Percentiles rank a stretch among this genome's conserved stretches.
These are phyloP conservation scores for Parazoanthus swiftii DNA, from an alignment of 92 coral and sea anemone genomes.

Conservation along the genomic window DNA sequence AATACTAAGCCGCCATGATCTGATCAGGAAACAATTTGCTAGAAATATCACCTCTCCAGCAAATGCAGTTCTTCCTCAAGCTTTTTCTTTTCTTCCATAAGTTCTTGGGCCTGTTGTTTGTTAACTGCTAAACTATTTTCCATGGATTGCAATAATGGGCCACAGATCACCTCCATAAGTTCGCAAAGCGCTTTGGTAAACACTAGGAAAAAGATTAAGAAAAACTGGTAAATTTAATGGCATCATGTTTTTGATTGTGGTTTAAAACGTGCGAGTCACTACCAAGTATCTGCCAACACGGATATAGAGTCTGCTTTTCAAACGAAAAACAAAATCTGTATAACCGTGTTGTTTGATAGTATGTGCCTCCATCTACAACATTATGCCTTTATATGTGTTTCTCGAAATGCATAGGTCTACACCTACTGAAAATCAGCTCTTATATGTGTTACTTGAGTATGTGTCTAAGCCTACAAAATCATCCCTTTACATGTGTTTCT, in stretches of 20 bases:
- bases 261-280: background rate
- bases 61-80: slow-evolving; percentile 65
- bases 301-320: too few relatives aligned
- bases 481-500: too few relatives aligned
- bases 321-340: too few relatives aligned
- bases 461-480: too few relatives aligned
- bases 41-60: slow-evolving; percentile 29
- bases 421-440: too few relatives aligned
- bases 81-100: slow-evolving; percentile 73
- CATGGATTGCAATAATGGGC: slow-evolving; percentile 87
- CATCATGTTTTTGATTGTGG: background rate
- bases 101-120: slow-evolving; percentile 63
- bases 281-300: background rate
- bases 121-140: slow-evolving; percentile 89
- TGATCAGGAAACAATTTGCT: background rate
- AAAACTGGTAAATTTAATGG: background rate
- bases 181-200: slow-evolving; percentile 94
- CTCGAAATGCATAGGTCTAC: too few relatives aligned
- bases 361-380: too few relatives aligned
- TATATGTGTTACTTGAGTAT: too few relatives aligned
- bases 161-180: slow-evolving; percentile 94
- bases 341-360: too few relatives aligned
- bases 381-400: too few relatives aligned
- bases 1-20: too few relatives aligned
- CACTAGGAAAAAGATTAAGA: slow-evolving; percentile 46